phyloP scores from a whole-genome alignment of 2,888 invertebrate genomes.

The Plagiodera versicolora region DNA sequence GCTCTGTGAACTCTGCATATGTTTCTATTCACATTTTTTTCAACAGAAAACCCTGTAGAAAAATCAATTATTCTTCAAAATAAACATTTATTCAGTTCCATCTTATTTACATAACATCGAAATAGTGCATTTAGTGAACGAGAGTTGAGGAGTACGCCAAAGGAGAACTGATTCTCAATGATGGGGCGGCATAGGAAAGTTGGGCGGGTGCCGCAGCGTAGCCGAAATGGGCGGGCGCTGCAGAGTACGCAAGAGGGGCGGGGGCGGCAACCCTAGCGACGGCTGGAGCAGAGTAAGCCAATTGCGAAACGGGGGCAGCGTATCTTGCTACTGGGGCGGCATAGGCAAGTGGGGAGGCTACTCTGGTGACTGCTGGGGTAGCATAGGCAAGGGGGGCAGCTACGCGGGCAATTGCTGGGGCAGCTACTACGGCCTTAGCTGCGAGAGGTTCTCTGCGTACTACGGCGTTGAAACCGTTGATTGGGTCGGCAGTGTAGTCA shows the following conservation, averaged over 20 bases:
- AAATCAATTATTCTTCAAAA: too few species aligned
- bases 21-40: too few species aligned
- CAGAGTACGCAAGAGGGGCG: slow-evolving; percentile 26
- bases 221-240: slow-evolving; percentile 18
- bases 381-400: too few species aligned
- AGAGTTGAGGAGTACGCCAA: slow-evolving; percentile 33
- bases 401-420: slow-evolving; percentile 17
- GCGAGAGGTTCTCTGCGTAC: slow-evolving; percentile 57
- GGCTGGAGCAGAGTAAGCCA: slow-evolving; percentile 29
- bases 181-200: slow-evolving; percentile 11
- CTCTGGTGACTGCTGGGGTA: slow-evolving; percentile 21
- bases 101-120: not conserved
- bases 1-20: too few species aligned
- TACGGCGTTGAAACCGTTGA: slow-evolving; percentile 61
- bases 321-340: slow-evolving; percentile 34
- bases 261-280: slow-evolving; percentile 22
- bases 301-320: slow-evolving; percentile 21
- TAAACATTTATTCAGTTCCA: not conserved
- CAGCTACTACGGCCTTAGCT: slow-evolving; percentile 28
- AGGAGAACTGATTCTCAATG: slow-evolving; percentile 44
- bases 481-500: slow-evolving; percentile 61
- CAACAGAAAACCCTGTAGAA: too few species aligned
- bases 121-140: slow-evolving; percentile 24
- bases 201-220: slow-evolving; percentile 41
- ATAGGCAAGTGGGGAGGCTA: too few species aligned